Base-by-base conservation (phyloP, 2,797 vertebrate genomes). In the Sphenodon punctatus region DNA sequence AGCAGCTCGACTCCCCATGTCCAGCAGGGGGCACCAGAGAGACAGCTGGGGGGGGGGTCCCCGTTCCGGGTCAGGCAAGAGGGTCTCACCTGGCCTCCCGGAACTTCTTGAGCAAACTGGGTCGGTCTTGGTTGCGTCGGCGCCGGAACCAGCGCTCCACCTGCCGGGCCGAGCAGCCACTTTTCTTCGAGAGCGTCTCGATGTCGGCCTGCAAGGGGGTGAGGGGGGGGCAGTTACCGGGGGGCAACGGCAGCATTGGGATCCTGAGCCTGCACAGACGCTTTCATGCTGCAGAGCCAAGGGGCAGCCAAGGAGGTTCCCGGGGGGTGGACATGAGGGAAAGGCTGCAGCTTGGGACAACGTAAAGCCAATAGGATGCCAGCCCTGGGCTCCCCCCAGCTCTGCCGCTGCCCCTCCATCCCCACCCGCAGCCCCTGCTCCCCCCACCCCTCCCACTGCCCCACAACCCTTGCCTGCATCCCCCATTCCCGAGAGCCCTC, bases 101-200 rank as follows among this genome's bases (percentile, higher is more conserved):
- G 75, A 99, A 99, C 90, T 98, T 99, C 94, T 99, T 99, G 14
- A 98, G 97, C 72, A 98, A 92, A 79, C 97, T 97, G 7, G 98
- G 98, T 46, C 98, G 90, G 94, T 99, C 98, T 85, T 98, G 98
- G 92, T 99, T 99, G 88, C 98, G 96, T 53, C 98, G 96, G 43
- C 97, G 96, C 23, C 98, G 96, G 91, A 99, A 99, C 98, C 98
- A 99, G 80, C 97, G 95, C 85, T 99, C 98, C 36, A 98, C 95
- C 89, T 99, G 98, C 77, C 97, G 96, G 78, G 97, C 95, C 1
- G 96, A 94, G 80, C 72, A 95, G 43, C 96, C 96, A 0, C 95
- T 97, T 91, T 96, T 93, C 93, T 96, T 96, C 4, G 97, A 96
- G 55, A 99, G 93, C 58, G 91, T 89, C 76, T 95, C 95, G 58